phyloP scores from a whole-genome alignment of 2,113 vertebrate species.

The Mesembrinibis cayennensis region DNA sequence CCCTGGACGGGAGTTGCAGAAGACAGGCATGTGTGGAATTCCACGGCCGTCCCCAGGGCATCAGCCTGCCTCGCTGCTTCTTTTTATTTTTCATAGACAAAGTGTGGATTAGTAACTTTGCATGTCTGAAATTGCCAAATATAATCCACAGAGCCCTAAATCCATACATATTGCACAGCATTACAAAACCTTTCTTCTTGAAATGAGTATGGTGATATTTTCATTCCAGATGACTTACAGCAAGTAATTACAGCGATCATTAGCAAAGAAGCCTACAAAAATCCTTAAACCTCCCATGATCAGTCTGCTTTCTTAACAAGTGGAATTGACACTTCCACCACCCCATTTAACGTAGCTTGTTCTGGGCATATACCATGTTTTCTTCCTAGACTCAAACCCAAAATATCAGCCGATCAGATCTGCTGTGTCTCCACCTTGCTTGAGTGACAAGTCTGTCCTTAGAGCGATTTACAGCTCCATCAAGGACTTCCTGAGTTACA shows the following conservation, averaged over 20 bases:
- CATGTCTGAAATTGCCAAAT: constrained; percentile 13
- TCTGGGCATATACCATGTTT: not conserved
- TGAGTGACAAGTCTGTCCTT: not conserved
- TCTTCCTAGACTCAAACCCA: not conserved
- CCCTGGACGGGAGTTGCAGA: not conserved
- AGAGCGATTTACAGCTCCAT: not conserved
- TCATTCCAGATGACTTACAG: constrained; percentile 41
- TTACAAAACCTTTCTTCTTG: constrained; percentile 24
- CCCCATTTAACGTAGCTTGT: not conserved
- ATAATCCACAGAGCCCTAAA: constrained; percentile 33
- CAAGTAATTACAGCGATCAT: constrained; percentile 44
- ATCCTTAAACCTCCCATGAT: not conserved
- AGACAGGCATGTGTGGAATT: constrained; percentile 17
- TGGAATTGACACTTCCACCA: not conserved
- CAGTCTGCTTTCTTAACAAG: not conserved
- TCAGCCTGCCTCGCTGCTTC: not conserved
- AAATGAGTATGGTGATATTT: not conserved
- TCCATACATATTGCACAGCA: not conserved
- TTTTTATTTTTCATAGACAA: not conserved
- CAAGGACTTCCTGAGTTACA: not conserved
- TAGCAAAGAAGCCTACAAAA: constrained; percentile 30
- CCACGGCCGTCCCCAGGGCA: not conserved
- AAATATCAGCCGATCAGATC: not conserved
- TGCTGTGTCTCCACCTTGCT: not conserved
- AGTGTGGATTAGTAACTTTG: constrained; percentile 31